phyloP scores from a whole-genome alignment of 2,888 invertebrate species.

The Melangyna quadrimaculata region DNA sequence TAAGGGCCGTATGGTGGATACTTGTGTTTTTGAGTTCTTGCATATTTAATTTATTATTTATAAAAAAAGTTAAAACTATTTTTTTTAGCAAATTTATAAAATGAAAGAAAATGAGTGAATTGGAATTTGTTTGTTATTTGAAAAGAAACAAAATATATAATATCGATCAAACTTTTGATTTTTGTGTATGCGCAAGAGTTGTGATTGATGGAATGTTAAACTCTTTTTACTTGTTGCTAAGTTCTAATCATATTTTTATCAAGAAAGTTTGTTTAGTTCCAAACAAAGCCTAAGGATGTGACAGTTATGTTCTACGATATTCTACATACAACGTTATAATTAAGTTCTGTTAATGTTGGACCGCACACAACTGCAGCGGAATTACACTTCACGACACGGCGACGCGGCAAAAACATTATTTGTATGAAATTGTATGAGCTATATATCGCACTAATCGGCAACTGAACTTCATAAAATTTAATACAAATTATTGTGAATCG shows the following conservation, averaged over 20 bases:
- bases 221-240: slow-evolving; percentile 29
- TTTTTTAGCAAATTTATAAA: background rate
- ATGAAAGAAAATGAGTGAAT: background rate
- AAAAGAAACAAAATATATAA: background rate
- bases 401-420: no score
- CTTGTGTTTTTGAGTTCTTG: slow-evolving; percentile 80
- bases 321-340: no score
- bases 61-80: background rate
- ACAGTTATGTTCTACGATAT: no score
- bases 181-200: slow-evolving; percentile 47
- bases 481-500: no score
- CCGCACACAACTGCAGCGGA: no score
- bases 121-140: slow-evolving; percentile 1
- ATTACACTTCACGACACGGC: no score
- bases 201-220: slow-evolving; percentile 21
- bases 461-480: no score
- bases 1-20: slow-evolving; percentile 88
- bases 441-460: no score
- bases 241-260: background rate
- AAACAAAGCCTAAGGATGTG: no score
- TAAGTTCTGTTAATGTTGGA: no score
- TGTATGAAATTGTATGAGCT: no score
- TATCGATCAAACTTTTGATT: slow-evolving; percentile 60
- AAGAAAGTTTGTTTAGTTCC: no score
- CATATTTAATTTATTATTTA: slow-evolving; percentile 74